These are phyloP conservation scores for Dipus sagitta DNA, from an alignment of 2,797 vertebrate genomes.

Conservation along the genomic window DNA sequence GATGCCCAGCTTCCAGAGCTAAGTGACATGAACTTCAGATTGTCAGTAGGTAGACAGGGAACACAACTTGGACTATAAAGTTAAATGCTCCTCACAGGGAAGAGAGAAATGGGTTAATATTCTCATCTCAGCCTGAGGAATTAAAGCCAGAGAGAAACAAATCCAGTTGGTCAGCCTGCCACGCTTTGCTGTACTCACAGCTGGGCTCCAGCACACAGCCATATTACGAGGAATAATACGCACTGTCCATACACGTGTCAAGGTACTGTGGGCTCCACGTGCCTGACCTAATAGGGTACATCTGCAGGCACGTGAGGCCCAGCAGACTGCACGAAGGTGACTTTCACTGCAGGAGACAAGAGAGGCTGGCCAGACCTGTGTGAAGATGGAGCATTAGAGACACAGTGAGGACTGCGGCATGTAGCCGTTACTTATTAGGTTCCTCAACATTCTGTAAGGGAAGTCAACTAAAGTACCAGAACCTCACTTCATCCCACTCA, in stretches of 20 bases:
- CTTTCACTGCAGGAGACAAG: conserved; percentile 59
- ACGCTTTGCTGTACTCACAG: not conserved
- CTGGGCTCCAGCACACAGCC: not conserved
- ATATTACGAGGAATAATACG: not conserved
- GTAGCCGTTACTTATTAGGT: not conserved
- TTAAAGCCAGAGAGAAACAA: conserved; percentile 60
- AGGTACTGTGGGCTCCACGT: not conserved
- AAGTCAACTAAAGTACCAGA: conserved; percentile 42
- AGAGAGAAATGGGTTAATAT: conserved; percentile 55
- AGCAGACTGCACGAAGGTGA: conserved; percentile 44
- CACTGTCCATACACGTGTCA: not conserved
- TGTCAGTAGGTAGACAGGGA: conserved; percentile 45
- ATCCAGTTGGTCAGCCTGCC: conserved; percentile 38
- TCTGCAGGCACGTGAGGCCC: conserved; percentile 2
- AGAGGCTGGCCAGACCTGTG: conserved; percentile 29
- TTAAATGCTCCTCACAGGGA: conserved; percentile 51
- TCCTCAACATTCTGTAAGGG: not conserved
- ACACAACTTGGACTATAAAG: conserved; percentile 39
- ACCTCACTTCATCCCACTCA: not conserved
- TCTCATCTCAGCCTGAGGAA: conserved; percentile 61
- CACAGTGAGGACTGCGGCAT: not conserved
- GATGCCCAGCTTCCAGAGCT: conserved; percentile 60
- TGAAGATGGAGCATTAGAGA: not conserved
- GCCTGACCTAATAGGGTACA: conserved; percentile 39
- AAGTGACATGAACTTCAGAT: conserved; percentile 66